phyloP scores from a whole-genome alignment of 2,888 invertebrate species.

The Andrena marginata region DNA sequence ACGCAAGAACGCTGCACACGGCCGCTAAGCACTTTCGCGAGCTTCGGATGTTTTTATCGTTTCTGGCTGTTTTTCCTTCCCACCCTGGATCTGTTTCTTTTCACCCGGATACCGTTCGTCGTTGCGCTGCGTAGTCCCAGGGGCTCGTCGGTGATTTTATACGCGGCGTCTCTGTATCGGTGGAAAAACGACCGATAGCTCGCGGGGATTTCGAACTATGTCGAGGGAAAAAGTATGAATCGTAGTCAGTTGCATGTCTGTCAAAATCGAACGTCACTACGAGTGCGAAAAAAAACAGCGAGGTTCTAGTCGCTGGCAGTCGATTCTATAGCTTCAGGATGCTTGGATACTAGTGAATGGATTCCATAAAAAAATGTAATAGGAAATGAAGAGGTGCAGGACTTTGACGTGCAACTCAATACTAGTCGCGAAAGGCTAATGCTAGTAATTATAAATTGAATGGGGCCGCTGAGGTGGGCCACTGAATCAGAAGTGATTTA shows the following conservation, averaged over 20 bases:
- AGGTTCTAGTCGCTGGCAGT: neutral
- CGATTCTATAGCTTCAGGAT: too few species aligned
- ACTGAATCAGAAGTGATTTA: neutral
- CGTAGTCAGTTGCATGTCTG: neutral
- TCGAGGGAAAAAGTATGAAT: neutral
- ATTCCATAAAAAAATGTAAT: too few species aligned
- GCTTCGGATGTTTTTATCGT: conserved; percentile 46
- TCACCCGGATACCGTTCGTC: neutral
- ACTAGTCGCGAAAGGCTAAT: neutral
- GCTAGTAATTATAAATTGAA: conserved; percentile 2
- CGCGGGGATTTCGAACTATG: neutral
- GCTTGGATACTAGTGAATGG: too few species aligned
- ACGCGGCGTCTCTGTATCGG: conserved; percentile 12
- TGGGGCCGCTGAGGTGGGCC: neutral
- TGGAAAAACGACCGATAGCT: neutral
- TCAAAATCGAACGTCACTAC: neutral
- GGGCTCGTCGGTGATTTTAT: conserved; percentile 10
- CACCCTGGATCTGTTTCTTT: neutral
- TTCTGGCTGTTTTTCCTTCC: conserved; percentile 8
- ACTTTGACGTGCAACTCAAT: too few species aligned
- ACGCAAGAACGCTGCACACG: conserved; percentile 59
- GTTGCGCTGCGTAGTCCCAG: neutral
- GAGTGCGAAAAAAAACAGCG: neutral
- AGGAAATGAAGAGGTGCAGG: too few species aligned
- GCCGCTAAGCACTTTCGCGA: conserved; percentile 37